Conservation (phyloP, 2,113 vertebrate species). For the Nanger granti region DNA sequence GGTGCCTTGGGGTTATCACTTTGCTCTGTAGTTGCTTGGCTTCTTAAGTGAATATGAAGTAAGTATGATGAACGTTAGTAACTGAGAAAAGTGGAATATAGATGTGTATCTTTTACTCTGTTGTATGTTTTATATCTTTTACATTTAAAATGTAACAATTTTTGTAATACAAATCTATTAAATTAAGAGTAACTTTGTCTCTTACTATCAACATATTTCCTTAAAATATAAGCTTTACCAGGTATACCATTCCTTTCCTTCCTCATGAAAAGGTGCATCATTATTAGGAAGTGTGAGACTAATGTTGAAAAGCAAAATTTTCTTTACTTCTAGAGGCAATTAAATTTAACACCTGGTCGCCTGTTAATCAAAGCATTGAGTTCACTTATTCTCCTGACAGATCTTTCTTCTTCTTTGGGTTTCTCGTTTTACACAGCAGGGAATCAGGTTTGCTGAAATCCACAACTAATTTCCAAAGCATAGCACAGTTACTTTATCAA, state of each 20-base stretch:
- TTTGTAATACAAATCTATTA: neutral
- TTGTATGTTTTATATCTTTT: neutral
- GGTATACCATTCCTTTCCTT: neutral
- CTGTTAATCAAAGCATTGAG: constrained; percentile 64
- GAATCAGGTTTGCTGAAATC: neutral
- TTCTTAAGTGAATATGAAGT: neutral
- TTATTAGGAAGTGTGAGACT: constrained; percentile 41
- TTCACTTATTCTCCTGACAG: constrained; percentile 48
- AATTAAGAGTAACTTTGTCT: neutral
- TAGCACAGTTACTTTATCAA: neutral
- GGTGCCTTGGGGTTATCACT: neutral
- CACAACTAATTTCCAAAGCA: neutral
- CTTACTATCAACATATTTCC: neutral
- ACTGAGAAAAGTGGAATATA: neutral
- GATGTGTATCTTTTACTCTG: neutral
- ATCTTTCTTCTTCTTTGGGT: constrained; percentile 4
- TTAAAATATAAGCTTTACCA: neutral
- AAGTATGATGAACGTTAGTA: neutral
- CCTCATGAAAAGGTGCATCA: neutral
- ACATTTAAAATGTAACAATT: neutral
- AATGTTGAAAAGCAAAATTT: constrained; percentile 59
- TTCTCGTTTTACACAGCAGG: constrained; percentile 45
- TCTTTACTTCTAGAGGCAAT: constrained; percentile 9
- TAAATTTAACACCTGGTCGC: constrained; percentile 68
- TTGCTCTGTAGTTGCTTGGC: neutral